Evolutionary conservation across 2,113 vertebrate genomes (phyloP), one percentile per base, ranked within the genome.

Genomic region (Anguilla japonica): DNA sequence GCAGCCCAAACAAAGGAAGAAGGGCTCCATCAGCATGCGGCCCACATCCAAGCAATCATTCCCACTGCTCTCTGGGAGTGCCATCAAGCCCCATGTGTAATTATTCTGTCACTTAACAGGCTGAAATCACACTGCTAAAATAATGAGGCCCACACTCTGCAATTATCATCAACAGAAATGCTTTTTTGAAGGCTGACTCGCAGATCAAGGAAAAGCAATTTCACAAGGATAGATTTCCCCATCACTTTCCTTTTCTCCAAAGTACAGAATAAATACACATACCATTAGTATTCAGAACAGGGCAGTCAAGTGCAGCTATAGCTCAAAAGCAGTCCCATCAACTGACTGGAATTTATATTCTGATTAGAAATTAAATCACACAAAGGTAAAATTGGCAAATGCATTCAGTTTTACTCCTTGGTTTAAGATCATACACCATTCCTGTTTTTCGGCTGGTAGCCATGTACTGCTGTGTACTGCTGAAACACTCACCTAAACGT

Each of bases 31-130:
- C 91, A 93, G 89, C 91, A 95, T 96, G 95, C 95, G 81, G 41
- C 85, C 85, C 91, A 91, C 93, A 93, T 92, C 83, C 87, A 88
- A 7, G 89, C 92, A 90, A 93, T 94, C 94, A 90, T 88, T 90
- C 85, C 79, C 85, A 87, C 85, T 81, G 81, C 89, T 92, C 88
- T 86, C 87, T 50, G 79, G 87, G 67, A 92, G 87, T 63, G 80
- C 90, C 84, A 91, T 92, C 91, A 91, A 92, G 87, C 79, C 83
- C 75, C 22, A 81, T 89, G 88, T 91, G 92, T 94, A 95, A 95
- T 95, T 95, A 95, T 92, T 91, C 90, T 93, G 94, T 95, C 94
- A 94, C 75, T 93, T 93, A 88, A 92, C 93, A 90, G 90, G 86
- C 91, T 91, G 89, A 88, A 91, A 92, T 85, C 86, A 82, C 7